These are phyloP conservation scores for Vanessa cardui DNA, from an alignment of 2,888 invertebrate species.

Conservation along the genomic window DNA sequence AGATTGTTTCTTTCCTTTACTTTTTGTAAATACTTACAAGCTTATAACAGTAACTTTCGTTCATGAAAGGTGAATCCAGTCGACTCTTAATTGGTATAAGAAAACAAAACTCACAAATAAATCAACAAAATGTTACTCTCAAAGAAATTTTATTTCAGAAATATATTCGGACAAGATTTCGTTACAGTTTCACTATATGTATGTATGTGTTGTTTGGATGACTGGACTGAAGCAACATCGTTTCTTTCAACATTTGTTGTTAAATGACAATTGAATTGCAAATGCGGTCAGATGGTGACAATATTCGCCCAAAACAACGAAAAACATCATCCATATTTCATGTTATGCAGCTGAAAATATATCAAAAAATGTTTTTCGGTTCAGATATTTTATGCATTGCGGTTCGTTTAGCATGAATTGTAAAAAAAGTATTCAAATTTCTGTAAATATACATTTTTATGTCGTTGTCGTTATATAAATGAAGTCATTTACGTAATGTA, in stretches of 20 bases:
- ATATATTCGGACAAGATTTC: too few relatives aligned
- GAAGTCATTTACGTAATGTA: not conserved
- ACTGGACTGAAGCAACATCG: not conserved
- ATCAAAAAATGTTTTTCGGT: conserved; percentile 5
- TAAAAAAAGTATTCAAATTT: not conserved
- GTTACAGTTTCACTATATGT: too few relatives aligned
- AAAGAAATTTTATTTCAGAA: too few relatives aligned
- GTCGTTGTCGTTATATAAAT: not conserved
- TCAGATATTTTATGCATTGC: conserved; percentile 12
- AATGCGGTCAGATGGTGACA: conserved; percentile 15
- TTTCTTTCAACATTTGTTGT: conserved; percentile 15
- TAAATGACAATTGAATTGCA: conserved; percentile 23
- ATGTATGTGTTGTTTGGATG: not conserved
- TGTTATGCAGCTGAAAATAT: conserved; percentile 14
- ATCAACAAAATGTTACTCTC: too few relatives aligned
- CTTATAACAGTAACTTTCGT: too few relatives aligned
- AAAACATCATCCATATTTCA: conserved; percentile 27
- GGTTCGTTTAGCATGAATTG: not conserved
- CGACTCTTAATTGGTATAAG: too few relatives aligned
- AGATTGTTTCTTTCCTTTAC: too few relatives aligned
- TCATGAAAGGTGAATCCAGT: too few relatives aligned
- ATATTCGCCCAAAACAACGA: conserved; percentile 20
- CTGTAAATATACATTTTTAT: not conserved
- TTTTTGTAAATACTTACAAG: too few relatives aligned
- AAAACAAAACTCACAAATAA: too few relatives aligned